Evolutionary conservation across 2,888 invertebrate species (phyloP).

Genomic region (Baccha elongata): DNA sequence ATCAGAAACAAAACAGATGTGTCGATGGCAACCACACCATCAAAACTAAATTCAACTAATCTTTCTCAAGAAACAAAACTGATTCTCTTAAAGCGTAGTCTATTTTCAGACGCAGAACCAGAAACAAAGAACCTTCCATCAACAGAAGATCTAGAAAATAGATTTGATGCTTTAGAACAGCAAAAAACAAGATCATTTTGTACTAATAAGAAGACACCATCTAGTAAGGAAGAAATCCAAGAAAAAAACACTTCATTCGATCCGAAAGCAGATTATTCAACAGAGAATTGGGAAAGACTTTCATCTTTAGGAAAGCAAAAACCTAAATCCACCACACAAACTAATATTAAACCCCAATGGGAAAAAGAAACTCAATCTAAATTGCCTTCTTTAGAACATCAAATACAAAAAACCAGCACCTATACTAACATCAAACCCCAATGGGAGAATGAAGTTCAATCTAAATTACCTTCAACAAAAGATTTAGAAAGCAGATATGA

Average conservation of each 20-base stretch:
- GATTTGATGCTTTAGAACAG: conserved; percentile 77
- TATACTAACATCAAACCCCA: neutral
- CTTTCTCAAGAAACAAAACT: neutral
- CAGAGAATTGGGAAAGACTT: conserved; percentile 71
- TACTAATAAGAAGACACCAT: neutral
- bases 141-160: conserved; percentile 77
- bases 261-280: conserved; percentile 74
- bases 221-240: neutral
- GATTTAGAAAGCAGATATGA: conserved; percentile 36
- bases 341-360: neutral
- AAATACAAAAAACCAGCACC: neutral
- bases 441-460: neutral
- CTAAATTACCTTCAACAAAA: conserved; percentile 64
- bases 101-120: conserved; percentile 7
- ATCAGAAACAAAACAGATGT: neutral
- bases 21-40: neutral
- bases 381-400: conserved; percentile 76
- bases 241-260: conserved; percentile 15
- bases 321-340: neutral
- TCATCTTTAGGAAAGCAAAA: conserved; percentile 74
- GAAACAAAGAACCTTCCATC: conserved; percentile 68
- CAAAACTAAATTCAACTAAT: neutral
- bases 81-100: conserved; percentile 4
- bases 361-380: neutral
- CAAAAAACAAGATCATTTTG: conserved; percentile 7